Evolutionary conservation across 2,113 vertebrate species (phyloP).

Genomic region (Microtus pennsylvanicus): DNA sequence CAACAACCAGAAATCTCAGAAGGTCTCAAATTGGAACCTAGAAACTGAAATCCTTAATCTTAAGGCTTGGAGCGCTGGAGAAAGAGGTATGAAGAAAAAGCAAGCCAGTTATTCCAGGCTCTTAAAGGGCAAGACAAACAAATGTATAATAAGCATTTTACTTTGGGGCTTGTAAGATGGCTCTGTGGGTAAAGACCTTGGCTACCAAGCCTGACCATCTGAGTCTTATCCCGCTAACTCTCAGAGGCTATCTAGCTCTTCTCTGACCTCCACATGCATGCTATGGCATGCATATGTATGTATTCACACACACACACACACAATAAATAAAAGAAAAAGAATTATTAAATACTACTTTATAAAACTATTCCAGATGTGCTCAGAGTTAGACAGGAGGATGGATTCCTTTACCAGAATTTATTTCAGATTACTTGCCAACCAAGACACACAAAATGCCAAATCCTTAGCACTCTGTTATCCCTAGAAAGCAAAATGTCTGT

Average conservation of each 20-base stretch:
- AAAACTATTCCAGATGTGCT: not conserved
- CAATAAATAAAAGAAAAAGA: not conserved
- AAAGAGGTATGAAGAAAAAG: not conserved
- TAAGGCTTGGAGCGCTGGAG: not conserved
- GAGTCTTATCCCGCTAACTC: not conserved
- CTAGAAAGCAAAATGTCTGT: not conserved
- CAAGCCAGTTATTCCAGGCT: not conserved
- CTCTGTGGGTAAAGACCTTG: not conserved
- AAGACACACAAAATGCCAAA: conserved; percentile 45
- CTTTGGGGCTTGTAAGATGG: not conserved
- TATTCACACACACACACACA: not conserved
- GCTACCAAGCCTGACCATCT: not conserved
- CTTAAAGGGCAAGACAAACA: not conserved
- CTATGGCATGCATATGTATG: not conserved
- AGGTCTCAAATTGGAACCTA: not conserved
- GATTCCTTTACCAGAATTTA: conserved; percentile 14
- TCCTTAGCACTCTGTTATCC: not conserved
- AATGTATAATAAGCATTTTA: not conserved
- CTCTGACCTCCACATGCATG: not conserved
- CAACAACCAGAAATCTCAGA: not conserved
- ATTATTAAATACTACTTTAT: not conserved
- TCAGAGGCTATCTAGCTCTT: not conserved
- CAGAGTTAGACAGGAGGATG: not conserved
- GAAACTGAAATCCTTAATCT: not conserved
- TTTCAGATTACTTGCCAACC: conserved; percentile 54